Percentiles rank a stretch among this genome's conserved stretches.
Conservation (phyloP, 2,888 invertebrate species). For the Ernsta delagoae region DNA sequence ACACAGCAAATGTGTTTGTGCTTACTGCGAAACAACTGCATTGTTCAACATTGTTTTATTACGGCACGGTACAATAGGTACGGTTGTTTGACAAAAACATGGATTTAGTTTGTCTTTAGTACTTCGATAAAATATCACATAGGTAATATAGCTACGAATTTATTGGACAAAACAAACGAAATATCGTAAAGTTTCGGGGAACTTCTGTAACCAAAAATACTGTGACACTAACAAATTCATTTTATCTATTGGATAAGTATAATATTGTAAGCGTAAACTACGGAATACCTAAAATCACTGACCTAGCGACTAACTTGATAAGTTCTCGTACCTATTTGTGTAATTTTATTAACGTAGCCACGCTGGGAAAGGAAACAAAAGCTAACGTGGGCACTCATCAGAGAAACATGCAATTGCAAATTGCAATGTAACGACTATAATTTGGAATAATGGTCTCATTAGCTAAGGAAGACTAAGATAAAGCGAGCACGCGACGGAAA, state of each 20-base stretch:
- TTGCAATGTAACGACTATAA: constrained; percentile 65
- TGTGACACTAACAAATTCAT: no score
- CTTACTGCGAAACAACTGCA: background rate
- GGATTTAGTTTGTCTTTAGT: no score
- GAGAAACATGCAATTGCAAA: constrained; percentile 64
- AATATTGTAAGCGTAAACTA: constrained; percentile 14
- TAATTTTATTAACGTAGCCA: constrained; percentile 18
- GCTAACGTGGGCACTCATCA: constrained; percentile 60
- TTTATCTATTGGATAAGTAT: no score
- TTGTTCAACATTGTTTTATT: background rate
- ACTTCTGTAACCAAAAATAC: no score
- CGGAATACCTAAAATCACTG: constrained; percentile 26
- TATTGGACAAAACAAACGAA: no score
- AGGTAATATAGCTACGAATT: no score
- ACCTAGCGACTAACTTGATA: background rate
- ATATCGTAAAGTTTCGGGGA: no score
- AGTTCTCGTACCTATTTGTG: background rate
- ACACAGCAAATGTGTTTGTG: no score
- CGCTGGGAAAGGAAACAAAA: constrained; percentile 44
- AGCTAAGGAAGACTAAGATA: constrained; percentile 55
- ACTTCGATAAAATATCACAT: no score
- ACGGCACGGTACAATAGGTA: background rate
- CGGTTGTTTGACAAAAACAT: background rate
- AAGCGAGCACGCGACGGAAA: constrained; percentile 59
- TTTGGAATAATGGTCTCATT: constrained; percentile 68